A percentile compares a stretch with the other conserved stretches of the same genome.
phyloP scores from a whole-genome alignment of 2,888 invertebrate genomes.

The Temnothorax ravouxi region DNA sequence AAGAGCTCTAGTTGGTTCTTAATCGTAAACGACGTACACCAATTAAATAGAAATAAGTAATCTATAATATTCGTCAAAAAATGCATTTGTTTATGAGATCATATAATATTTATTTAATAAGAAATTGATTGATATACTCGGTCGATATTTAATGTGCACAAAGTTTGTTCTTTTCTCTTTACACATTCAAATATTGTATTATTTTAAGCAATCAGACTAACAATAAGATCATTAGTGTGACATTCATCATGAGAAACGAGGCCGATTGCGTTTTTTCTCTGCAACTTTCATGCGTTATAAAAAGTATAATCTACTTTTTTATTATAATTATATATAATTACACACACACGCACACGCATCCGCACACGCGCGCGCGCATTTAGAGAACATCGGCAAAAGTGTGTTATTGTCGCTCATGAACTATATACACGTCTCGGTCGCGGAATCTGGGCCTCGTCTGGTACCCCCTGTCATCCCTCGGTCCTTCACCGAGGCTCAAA shows the following conservation, averaged over 20 bases:
- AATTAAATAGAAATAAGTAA: background rate
- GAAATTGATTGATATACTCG: background rate
- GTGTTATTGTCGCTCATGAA: slow-evolving; percentile 2
- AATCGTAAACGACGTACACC: background rate
- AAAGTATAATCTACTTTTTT: background rate
- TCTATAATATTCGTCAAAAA: background rate
- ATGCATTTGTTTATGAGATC: background rate
- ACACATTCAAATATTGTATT: background rate
- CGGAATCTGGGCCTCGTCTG: slow-evolving; percentile 31
- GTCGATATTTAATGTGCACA: background rate
- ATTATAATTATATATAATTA: background rate
- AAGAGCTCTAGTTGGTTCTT: background rate
- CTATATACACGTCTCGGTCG: slow-evolving; percentile 25
- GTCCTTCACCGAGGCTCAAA: slow-evolving; percentile 22
- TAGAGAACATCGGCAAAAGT: background rate
- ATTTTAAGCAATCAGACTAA: background rate
- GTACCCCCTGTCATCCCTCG: slow-evolving; percentile 19
- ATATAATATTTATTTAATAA: background rate
- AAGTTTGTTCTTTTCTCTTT: background rate
- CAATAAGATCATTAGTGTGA: background rate
- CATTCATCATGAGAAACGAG: background rate
- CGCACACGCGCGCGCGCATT: background rate
- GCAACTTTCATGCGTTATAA: slow-evolving; percentile 16
- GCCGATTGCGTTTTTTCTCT: background rate
- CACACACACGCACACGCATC: background rate